These are phyloP conservation scores for Proisotoma minuta DNA, from an alignment of 2,888 invertebrate species.

Conservation along the genomic window DNA sequence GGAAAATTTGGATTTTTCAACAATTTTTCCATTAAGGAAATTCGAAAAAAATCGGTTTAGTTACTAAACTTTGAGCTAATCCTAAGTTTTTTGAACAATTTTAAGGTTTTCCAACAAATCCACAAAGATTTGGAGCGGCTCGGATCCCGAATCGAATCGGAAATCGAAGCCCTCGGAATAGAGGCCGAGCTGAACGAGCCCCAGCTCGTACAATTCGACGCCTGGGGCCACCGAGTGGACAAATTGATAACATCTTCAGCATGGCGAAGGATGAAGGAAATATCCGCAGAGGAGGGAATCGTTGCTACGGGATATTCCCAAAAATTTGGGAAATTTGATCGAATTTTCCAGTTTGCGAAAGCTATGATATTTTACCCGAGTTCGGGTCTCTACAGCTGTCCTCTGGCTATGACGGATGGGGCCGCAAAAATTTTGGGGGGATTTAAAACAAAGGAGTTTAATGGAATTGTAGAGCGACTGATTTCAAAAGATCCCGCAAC, in stretches of 20 bases:
- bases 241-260: conserved; percentile 54
- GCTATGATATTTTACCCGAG: conserved; percentile 55
- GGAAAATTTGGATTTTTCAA: background rate
- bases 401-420: conserved; percentile 60
- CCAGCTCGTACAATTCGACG: conserved; percentile 52
- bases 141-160: conserved; percentile 53
- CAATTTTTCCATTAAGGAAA: background rate
- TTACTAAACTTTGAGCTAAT: background rate
- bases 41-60: background rate
- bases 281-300: conserved; percentile 57
- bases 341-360: conserved; percentile 56
- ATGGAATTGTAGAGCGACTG: conserved; percentile 48
- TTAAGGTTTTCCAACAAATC: conserved; percentile 49
- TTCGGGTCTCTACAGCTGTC: conserved; percentile 57
- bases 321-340: conserved; percentile 50
- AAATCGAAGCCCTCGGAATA: conserved; percentile 52
- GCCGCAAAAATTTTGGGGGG: conserved; percentile 53
- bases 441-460: conserved; percentile 36
- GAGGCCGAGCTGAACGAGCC: conserved; percentile 55
- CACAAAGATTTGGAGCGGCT: conserved; percentile 53
- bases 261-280: conserved; percentile 55
- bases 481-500: conserved; percentile 52
- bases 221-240: conserved; percentile 56
- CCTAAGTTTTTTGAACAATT: too few relatives aligned
- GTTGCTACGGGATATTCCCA: conserved; percentile 55